Conservation (phyloP, 2,113 vertebrate species). For the Callaeas wilsoni region DNA sequence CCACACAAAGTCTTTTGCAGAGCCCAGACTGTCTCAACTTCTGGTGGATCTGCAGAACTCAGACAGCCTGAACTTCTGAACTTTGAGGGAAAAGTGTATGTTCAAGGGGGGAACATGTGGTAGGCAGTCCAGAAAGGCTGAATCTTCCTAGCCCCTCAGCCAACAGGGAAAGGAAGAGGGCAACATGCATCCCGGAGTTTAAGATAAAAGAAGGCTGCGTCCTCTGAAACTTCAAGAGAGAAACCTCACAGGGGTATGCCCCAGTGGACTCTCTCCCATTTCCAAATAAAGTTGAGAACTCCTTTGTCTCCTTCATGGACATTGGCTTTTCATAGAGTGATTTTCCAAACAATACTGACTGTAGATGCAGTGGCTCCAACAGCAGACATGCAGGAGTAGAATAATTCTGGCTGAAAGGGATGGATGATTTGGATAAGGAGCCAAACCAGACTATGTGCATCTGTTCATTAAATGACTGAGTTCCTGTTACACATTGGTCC, state of each 20-base stretch:
- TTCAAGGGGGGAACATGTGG: not conserved
- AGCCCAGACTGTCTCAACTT: not conserved
- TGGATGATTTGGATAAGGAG: not conserved
- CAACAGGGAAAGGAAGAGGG: not conserved
- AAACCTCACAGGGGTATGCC: fast-evolving
- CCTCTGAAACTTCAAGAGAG: not conserved
- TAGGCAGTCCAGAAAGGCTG: fast-evolving
- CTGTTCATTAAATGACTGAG: not conserved
- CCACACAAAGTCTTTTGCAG: not conserved
- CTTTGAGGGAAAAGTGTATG: not conserved
- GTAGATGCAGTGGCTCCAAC: not conserved
- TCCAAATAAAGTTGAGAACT: not conserved
- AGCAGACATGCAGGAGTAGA: not conserved
- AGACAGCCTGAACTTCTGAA: not conserved
- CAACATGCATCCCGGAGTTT: fast-evolving
- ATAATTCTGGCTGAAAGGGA: not conserved
- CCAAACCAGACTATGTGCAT: not conserved
- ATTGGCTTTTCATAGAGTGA: not conserved
- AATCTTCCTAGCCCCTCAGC: no score
- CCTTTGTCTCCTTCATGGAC: not conserved
- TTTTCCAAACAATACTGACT: not conserved
- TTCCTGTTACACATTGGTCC: not conserved
- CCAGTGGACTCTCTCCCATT: not conserved
- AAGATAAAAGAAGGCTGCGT: not conserved
- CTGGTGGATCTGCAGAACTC: not conserved